Evolutionary conservation across 2,113 vertebrate genomes (phyloP).

Genomic region (Ahaetulla prasina): DNA sequence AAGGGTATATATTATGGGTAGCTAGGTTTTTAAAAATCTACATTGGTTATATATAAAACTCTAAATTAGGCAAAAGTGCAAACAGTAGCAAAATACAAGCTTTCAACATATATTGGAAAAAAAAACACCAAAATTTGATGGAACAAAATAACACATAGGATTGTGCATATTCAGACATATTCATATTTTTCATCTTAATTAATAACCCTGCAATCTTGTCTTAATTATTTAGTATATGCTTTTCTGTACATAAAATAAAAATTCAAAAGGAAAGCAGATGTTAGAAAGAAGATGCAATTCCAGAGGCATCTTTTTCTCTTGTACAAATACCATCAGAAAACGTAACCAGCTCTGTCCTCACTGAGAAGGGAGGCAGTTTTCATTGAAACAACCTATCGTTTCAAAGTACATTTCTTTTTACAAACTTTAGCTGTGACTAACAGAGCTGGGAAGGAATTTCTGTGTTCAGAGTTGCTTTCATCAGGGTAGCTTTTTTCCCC

Average conservation of each 20-base stretch:
- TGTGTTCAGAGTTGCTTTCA: neutral
- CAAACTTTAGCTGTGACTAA: neutral
- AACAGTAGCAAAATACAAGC: neutral
- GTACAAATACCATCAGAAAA: neutral
- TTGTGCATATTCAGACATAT: neutral
- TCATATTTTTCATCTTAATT: neutral
- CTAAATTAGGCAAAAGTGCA: neutral
- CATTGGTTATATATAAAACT: neutral
- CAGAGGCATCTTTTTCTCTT: neutral
- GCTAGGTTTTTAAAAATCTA: neutral
- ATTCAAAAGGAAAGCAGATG: neutral
- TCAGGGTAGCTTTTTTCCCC: neutral
- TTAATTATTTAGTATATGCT: neutral
- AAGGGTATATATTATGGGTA: neutral
- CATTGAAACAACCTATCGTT: neutral
- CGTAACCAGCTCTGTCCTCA: neutral
- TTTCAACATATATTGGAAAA: neutral
- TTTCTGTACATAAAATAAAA: neutral
- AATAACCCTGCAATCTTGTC: neutral
- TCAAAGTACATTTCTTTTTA: neutral
- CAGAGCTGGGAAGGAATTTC: neutral
- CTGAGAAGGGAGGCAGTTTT: neutral
- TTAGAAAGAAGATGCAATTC: neutral
- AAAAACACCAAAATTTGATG: neutral
- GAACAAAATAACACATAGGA: neutral